These are phyloP conservation scores for Ceratosolen fusciceps DNA, from an alignment of 1,140 invertebrate genomes.

Conservation along the genomic window DNA sequence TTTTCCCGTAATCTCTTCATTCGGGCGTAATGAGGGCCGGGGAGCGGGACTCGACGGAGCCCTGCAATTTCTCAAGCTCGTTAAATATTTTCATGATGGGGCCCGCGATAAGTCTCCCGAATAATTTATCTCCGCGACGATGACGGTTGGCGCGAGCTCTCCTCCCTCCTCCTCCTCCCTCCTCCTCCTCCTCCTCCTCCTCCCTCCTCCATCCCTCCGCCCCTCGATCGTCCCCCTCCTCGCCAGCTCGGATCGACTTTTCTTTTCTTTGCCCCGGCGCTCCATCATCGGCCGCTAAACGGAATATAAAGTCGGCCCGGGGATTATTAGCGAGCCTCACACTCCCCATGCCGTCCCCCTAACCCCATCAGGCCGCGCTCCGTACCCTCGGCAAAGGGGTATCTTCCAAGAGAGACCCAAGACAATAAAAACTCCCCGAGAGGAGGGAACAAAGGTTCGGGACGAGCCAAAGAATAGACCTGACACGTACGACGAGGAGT, in stretches of 20 bases:
- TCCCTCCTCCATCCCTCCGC: neutral
- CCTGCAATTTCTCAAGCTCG: neutral
- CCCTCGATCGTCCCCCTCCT: too few species aligned
- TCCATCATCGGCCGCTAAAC: neutral
- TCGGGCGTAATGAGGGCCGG: neutral
- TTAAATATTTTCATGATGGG: neutral
- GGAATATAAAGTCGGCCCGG: neutral
- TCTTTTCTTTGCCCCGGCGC: neutral
- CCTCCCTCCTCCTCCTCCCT: neutral
- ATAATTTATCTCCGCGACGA: neutral
- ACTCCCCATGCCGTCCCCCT: too few species aligned
- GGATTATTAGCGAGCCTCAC: neutral
- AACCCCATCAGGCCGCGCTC: too few species aligned
- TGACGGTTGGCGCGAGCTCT: neutral
- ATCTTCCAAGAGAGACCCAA: neutral
- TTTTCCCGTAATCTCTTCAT: constrained; percentile 22
- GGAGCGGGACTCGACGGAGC: neutral
- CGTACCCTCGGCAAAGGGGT: too few species aligned
- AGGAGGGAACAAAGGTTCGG: too few species aligned
- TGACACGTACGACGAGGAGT: neutral
- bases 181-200: too few species aligned
- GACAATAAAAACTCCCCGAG: constrained; percentile 2
- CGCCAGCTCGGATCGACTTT: neutral
- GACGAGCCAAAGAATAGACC: neutral
- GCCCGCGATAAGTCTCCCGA: neutral